Percentiles rank a stretch among this genome's conserved stretches.
phyloP scores from a whole-genome alignment of 2,113 vertebrate species.

The Riparia riparia region DNA sequence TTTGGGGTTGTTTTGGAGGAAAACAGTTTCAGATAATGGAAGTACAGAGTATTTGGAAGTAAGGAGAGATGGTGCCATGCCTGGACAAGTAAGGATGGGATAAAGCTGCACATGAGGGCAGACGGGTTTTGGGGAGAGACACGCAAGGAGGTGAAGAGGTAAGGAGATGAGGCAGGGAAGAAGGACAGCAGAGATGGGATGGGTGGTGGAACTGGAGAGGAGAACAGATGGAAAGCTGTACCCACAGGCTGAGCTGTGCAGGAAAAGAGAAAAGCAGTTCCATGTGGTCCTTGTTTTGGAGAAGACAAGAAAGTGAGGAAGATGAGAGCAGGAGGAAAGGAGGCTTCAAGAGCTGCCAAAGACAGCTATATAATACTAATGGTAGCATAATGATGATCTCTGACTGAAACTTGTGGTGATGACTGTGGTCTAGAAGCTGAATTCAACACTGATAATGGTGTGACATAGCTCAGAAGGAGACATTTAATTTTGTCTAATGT shows the following conservation, averaged over 20 bases:
- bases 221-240: background rate
- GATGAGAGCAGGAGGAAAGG: background rate
- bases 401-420: background rate
- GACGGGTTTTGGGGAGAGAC: background rate
- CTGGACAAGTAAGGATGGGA: rapidly evolving
- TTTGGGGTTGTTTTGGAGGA: background rate
- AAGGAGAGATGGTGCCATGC: background rate
- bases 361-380: background rate
- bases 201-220: background rate
- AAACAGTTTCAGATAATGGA: background rate
- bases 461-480: background rate
- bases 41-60: background rate
- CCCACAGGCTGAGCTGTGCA: background rate
- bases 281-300: background rate
- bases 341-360: background rate
- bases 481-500: background rate
- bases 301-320: background rate
- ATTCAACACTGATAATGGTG: background rate
- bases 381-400: no score
- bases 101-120: background rate
- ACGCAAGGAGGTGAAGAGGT: background rate
- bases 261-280: background rate
- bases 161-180: background rate
- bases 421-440: background rate
- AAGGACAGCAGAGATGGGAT: background rate